Conservation (phyloP, 2,797 vertebrate genomes). For the Apogon hyalosoma region DNA sequence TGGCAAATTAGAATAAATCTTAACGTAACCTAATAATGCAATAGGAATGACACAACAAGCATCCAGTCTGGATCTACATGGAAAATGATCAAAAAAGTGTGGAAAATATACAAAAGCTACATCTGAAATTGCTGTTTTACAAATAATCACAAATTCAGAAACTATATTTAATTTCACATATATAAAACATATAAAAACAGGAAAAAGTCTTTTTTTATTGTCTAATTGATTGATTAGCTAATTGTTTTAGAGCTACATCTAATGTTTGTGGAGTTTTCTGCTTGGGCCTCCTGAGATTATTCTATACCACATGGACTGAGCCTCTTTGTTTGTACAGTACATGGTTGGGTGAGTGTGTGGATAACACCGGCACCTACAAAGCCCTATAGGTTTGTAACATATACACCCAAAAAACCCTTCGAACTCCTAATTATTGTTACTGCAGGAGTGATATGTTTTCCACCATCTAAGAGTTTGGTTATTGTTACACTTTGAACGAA, state of each 20-base stretch:
- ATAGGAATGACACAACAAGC: no score
- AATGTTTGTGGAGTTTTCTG: conserved; percentile 29
- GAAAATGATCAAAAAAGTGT: no score
- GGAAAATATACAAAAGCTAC: no score
- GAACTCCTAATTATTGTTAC: conserved; percentile 25
- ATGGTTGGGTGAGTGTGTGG: conserved; percentile 43
- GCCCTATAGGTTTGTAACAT: conserved; percentile 24
- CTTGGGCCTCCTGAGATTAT: conserved; percentile 36
- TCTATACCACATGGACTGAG: conserved; percentile 36
- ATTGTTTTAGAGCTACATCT: conserved; percentile 11
- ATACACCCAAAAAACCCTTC: conserved; percentile 3
- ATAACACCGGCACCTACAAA: conserved; percentile 45
- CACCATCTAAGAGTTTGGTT: conserved; percentile 40
- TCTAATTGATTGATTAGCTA: background rate
- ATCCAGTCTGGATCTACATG: no score
- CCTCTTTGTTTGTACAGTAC: conserved; percentile 52
- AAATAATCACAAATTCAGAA: no score
- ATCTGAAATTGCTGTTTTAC: no score
- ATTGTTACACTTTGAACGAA: conserved; percentile 30
- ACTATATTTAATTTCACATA: background rate
- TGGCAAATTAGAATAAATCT: no score
- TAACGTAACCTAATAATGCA: no score
- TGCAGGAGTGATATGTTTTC: conserved; percentile 24
- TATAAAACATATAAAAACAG: background rate
- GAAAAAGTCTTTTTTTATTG: background rate